Conservation (phyloP, 2,888 invertebrate species). For the Netelia virgata region DNA sequence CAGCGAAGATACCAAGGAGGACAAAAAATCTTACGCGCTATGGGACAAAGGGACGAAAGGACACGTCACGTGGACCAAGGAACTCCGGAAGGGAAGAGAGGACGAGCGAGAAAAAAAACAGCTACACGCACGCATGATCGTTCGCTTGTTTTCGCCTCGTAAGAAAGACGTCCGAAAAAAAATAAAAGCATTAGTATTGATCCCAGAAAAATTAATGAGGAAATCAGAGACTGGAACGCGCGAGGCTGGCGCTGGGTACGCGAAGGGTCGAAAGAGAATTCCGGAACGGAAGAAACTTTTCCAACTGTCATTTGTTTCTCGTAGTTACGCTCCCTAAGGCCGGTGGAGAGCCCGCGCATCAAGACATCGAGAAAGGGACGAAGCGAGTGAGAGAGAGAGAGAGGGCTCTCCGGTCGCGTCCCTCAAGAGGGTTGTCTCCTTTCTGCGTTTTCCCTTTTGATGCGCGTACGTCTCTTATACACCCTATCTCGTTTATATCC, state of each 20-base stretch:
- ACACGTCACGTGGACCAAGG: background rate
- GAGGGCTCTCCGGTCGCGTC: slow-evolving; percentile 40
- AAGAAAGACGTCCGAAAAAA: slow-evolving; percentile 42
- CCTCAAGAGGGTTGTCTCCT: slow-evolving; percentile 58
- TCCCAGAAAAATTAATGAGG: slow-evolving; percentile 79
- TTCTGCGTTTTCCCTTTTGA: slow-evolving; percentile 56
- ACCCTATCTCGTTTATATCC: slow-evolving; percentile 62
- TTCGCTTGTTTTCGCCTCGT: slow-evolving; percentile 46
- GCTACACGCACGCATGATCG: slow-evolving; percentile 37
- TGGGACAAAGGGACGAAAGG: slow-evolving; percentile 36
- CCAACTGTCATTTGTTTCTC: slow-evolving; percentile 79
- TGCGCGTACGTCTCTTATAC: slow-evolving; percentile 32
- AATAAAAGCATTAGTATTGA: slow-evolving; percentile 72
- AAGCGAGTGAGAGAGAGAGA: background rate
- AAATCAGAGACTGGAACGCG: slow-evolving; percentile 80
- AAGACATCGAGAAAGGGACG: slow-evolving; percentile 20
- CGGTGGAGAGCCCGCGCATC: slow-evolving; percentile 42
- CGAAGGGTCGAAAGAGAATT: slow-evolving; percentile 57
- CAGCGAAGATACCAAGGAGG: slow-evolving; percentile 27
- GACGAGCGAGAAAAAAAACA: slow-evolving; percentile 19
- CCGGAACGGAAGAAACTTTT: slow-evolving; percentile 73
- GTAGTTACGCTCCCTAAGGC: slow-evolving; percentile 59
- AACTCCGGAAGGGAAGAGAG: background rate
- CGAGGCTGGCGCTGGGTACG: slow-evolving; percentile 51
- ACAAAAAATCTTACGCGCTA: slow-evolving; percentile 37